Evolutionary conservation across 2,113 vertebrate genomes (phyloP).

Genomic region (Sminthopsis crassicaudata): DNA sequence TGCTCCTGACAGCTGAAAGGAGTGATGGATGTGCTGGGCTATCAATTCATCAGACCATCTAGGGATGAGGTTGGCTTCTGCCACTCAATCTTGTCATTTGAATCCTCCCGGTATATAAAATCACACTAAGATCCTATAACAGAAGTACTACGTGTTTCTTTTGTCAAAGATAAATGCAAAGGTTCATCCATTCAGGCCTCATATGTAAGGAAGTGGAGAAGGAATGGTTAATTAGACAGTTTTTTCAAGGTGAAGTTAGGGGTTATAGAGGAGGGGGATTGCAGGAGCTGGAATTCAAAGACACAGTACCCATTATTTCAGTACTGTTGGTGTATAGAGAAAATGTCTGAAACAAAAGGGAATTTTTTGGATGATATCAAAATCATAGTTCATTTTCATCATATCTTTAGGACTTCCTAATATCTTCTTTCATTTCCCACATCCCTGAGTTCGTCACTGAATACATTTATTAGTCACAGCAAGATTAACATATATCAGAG

Average conservation of each 20-base stretch:
- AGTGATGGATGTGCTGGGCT: slow-evolving; percentile 76
- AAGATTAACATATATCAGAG: background rate
- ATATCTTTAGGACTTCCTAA: background rate
- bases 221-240: background rate
- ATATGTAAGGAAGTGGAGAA: background rate
- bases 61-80: slow-evolving; percentile 69
- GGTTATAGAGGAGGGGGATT: background rate
- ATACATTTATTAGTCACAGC: background rate
- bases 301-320: background rate
- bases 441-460: background rate
- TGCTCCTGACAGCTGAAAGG: slow-evolving; percentile 70
- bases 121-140: background rate
- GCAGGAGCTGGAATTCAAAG: background rate
- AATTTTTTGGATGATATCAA: background rate
- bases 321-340: background rate
- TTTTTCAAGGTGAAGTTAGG: background rate
- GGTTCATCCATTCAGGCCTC: background rate
- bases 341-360: background rate
- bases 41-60: slow-evolving; percentile 76
- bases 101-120: slow-evolving; percentile 58
- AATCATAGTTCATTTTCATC: background rate
- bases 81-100: slow-evolving; percentile 72
- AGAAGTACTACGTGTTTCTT: background rate
- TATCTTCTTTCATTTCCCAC: background rate
- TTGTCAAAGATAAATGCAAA: background rate